Conservation (phyloP, 2,888 invertebrate species). For the Sarcophaga subvicina region DNA sequence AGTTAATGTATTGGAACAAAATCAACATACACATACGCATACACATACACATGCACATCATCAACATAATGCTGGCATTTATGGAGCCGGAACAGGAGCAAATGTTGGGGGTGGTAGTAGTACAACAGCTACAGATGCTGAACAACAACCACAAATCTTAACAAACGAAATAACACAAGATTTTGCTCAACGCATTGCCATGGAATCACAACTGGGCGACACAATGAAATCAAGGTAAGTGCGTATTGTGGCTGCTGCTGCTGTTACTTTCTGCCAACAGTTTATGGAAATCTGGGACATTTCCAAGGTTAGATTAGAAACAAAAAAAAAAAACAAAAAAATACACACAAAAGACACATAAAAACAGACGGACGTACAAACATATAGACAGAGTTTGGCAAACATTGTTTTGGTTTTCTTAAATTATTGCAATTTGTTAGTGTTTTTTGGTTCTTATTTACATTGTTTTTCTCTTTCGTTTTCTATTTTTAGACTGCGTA, state of each 20-base stretch:
- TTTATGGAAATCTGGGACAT: neutral
- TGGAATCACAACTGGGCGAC: conserved; percentile 83
- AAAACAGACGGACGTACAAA: neutral
- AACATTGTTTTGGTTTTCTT: neutral
- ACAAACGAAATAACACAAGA: conserved; percentile 77
- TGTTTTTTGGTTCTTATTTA: conserved; percentile 20
- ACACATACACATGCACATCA: neutral
- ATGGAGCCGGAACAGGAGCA: neutral
- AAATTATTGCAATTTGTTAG: conserved; percentile 46
- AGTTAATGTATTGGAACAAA: conserved; percentile 56
- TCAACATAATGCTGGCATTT: neutral
- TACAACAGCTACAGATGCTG: conserved; percentile 17
- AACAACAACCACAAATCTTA: conserved; percentile 61
- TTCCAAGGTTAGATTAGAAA: too few species aligned
- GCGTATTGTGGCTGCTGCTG: neutral
- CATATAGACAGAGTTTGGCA: neutral
- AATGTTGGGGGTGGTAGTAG: neutral
- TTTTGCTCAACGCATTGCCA: conserved; percentile 79
- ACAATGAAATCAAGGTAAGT: conserved; percentile 86
- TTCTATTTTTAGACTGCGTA: conserved; percentile 84
- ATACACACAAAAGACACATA: neutral
- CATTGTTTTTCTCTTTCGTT: conserved; percentile 39
- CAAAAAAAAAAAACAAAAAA: too few species aligned
- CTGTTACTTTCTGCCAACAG: neutral
- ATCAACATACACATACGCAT: neutral